Percentiles rank a stretch among this genome's conserved stretches.
Evolutionary conservation across 1,140 invertebrate species (phyloP).

Genomic region (Coenobita brevimanus): DNA sequence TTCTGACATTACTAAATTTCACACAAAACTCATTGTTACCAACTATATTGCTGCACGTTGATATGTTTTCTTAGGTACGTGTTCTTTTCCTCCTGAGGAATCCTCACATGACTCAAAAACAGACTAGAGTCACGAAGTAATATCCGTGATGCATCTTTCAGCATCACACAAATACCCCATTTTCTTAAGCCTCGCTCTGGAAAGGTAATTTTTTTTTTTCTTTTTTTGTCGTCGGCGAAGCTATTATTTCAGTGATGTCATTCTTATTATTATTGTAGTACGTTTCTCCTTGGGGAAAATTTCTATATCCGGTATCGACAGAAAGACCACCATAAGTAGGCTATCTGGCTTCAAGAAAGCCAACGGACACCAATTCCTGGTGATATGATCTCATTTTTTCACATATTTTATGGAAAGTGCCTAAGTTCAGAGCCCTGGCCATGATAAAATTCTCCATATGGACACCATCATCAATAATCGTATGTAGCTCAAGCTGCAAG

Average conservation of each 20-base stretch:
- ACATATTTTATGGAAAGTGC: conserved; percentile 40
- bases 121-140: conserved; percentile 13
- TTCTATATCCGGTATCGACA: conserved; percentile 7
- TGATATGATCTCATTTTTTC: conserved; percentile 35
- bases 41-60: conserved; percentile 31
- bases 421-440: not conserved
- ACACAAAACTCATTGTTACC: conserved; percentile 4
- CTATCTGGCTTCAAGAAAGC: conserved; percentile 23
- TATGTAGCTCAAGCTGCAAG: conserved; percentile 3
- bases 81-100: conserved; percentile 38
- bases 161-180: not conserved
- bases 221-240: conserved; percentile 6
- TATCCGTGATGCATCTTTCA: conserved; percentile 36
- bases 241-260: conserved; percentile 16
- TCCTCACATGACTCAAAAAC: conserved; percentile 30
- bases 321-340: no score
- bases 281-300: conserved; percentile 19
- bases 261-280: not conserved
- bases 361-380: conserved; percentile 32
- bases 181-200: no score
- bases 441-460: conserved; percentile 14
- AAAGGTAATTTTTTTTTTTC: conserved; percentile 8
- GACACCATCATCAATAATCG: conserved; percentile 17
- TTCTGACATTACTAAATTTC: conserved; percentile 24
- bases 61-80: no score